phyloP scores from a whole-genome alignment of 2,797 vertebrate species.

The Coracias cyanogaster region DNA sequence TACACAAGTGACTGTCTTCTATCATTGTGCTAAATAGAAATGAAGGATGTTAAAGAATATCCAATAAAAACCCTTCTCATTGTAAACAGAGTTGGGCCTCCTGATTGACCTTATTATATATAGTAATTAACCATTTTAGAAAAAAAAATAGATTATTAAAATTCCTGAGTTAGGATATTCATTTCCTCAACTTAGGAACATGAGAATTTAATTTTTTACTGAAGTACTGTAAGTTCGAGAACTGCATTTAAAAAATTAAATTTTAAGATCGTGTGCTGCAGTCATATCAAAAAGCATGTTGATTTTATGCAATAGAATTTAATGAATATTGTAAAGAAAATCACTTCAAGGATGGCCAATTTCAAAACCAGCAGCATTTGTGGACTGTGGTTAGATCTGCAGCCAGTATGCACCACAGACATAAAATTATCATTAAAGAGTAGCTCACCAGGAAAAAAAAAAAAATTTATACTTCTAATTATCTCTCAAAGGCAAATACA shows the following conservation, averaged over 20 bases:
- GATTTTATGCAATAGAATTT: background rate
- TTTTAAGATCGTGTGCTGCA: constrained; percentile 27
- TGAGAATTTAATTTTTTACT: background rate
- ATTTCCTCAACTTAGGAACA: background rate
- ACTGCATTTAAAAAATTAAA: background rate
- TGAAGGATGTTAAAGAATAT: background rate
- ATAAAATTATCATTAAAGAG: constrained; percentile 24
- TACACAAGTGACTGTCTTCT: background rate
- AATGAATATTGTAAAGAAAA: background rate
- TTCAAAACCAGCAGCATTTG: background rate
- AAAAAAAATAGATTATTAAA: background rate
- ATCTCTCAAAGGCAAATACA: background rate
- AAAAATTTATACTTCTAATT: constrained; percentile 9
- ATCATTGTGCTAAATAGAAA: background rate
- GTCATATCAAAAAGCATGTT: background rate
- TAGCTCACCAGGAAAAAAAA: constrained; percentile 19
- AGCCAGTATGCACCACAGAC: background rate
- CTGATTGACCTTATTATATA: background rate
- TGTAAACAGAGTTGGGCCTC: background rate
- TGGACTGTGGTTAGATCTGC: background rate
- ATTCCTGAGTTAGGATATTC: background rate
- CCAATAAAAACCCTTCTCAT: fast-evolving
- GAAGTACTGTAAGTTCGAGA: background rate
- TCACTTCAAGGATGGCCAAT: background rate
- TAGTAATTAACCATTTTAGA: background rate